phyloP scores from a whole-genome alignment of 2,113 vertebrate species.

The Morone saxatilis region DNA sequence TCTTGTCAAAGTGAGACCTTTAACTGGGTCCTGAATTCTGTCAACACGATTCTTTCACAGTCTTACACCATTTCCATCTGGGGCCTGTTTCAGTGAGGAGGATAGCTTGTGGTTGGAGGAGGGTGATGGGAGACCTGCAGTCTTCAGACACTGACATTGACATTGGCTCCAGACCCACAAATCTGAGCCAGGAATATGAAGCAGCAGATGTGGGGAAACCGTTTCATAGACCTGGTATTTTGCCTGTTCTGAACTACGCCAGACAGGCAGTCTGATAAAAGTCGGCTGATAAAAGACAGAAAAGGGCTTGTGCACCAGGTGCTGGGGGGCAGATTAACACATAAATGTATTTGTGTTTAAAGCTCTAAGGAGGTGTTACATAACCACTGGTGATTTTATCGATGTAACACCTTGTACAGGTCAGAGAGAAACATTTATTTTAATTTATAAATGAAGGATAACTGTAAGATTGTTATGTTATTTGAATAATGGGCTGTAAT shows the following conservation, averaged over 20 bases:
- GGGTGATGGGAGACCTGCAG: conserved; percentile 53
- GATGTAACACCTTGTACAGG: conserved; percentile 6
- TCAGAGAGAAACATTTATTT: conserved; percentile 25
- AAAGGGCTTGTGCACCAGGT: conserved; percentile 39
- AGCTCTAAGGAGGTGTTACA: conserved; percentile 55
- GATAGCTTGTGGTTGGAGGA: conserved; percentile 52
- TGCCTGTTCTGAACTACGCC: conserved; percentile 44
- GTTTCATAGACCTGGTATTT: conserved; percentile 53
- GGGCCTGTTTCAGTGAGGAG: conserved; percentile 51
- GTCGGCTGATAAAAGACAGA: conserved; percentile 44
- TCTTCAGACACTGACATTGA: conserved; percentile 69
- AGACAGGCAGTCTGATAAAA: conserved; percentile 61
- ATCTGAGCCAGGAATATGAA: conserved; percentile 64
- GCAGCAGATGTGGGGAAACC: conserved; percentile 54
- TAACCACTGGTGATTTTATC: conserved; percentile 49
- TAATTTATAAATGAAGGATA: conserved; percentile 4
- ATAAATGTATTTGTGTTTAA: conserved; percentile 56
- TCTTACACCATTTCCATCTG: conserved; percentile 75
- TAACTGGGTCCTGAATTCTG: conserved; percentile 81
- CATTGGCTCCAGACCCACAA: conserved; percentile 55
- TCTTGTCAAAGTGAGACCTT: conserved; percentile 83
- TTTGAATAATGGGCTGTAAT: neutral
- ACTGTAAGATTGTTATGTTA: neutral
- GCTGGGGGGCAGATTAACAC: conserved; percentile 55
- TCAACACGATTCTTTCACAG: conserved; percentile 78